Evolutionary conservation across 2,113 vertebrate genomes (phyloP).

Genomic region (Melanostigma gelatinosum): DNA sequence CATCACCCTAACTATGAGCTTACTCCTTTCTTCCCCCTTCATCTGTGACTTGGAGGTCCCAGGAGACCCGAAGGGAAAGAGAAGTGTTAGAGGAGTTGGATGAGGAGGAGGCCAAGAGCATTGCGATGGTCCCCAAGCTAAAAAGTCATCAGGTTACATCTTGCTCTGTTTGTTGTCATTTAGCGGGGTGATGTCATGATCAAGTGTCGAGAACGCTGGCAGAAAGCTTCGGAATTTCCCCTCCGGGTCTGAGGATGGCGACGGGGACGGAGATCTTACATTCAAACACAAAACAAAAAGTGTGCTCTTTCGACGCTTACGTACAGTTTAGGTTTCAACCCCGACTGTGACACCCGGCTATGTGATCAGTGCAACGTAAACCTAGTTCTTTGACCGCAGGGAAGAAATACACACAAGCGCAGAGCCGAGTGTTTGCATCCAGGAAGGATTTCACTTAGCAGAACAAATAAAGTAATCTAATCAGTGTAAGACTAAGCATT

Average conservation of each 20-base stretch:
- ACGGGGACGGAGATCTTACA: slow-evolving; percentile 3
- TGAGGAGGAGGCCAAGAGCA: slow-evolving; percentile 24
- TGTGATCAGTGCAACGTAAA: not conserved
- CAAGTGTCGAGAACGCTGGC: slow-evolving; percentile 31
- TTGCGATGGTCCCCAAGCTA: slow-evolving; percentile 35
- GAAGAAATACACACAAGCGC: slow-evolving; percentile 9
- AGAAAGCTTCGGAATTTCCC: slow-evolving; percentile 14
- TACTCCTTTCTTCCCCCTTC: slow-evolving; percentile 7
- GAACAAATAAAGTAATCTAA: slow-evolving; percentile 57
- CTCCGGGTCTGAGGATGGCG: not conserved
- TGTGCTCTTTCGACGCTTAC: not conserved
- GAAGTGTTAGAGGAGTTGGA: slow-evolving; percentile 43
- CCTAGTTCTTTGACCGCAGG: not conserved
- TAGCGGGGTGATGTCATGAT: slow-evolving; percentile 66
- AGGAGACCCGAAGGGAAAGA: slow-evolving; percentile 18
- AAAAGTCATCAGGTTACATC: slow-evolving; percentile 48
- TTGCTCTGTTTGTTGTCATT: slow-evolving; percentile 65
- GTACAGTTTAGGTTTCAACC: slow-evolving; percentile 13
- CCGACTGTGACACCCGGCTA: slow-evolving; percentile 18
- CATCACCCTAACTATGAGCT: slow-evolving; percentile 20
- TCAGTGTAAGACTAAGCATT: slow-evolving; percentile 26
- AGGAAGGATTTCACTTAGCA: slow-evolving; percentile 41
- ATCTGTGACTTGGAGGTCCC: slow-evolving; percentile 29
- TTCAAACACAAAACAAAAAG: slow-evolving; percentile 3
- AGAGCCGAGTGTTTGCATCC: slow-evolving; percentile 4